A percentile compares a stretch with the other conserved stretches of the same genome.
phyloP scores from a whole-genome alignment of 2,113 vertebrate species.

The Seriola aureovittata region DNA sequence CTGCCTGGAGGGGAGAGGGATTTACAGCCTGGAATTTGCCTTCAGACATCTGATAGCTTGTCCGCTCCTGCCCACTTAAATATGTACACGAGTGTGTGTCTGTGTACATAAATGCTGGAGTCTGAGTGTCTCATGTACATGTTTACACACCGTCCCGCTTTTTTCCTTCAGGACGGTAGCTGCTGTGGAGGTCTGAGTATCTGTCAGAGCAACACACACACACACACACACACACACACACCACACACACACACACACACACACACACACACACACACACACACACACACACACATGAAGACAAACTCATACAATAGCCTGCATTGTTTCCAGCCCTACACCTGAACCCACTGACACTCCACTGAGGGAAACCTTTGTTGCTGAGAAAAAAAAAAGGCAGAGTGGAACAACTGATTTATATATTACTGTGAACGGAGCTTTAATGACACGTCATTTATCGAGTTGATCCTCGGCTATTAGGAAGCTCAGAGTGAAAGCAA shows the following conservation, averaged over 20 bases:
- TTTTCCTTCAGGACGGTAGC: slow-evolving; percentile 3
- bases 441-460: slow-evolving; percentile 29
- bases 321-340: slow-evolving; percentile 35
- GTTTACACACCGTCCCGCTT: slow-evolving; percentile 8
- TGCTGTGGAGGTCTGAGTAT: slow-evolving; percentile 19
- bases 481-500: neutral
- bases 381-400: slow-evolving; percentile 1
- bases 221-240: neutral
- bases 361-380: slow-evolving; percentile 19
- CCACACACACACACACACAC: slow-evolving; percentile 3
- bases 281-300: neutral
- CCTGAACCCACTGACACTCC: slow-evolving; percentile 40
- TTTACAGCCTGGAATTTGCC: slow-evolving; percentile 66
- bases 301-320: slow-evolving; percentile 18
- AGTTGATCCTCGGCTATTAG: neutral
- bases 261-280: neutral
- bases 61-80: slow-evolving; percentile 13
- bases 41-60: slow-evolving; percentile 54
- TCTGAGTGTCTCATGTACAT: slow-evolving; percentile 3
- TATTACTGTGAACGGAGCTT: neutral
- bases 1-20: slow-evolving; percentile 26
- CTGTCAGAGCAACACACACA: slow-evolving; percentile 9
- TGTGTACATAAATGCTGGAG: neutral
- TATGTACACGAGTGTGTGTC: neutral
- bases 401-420: neutral